Percentiles rank a stretch among this genome's conserved stretches.
These are phyloP conservation scores for Tryphoninae sp. DNA, from an alignment of 2,888 invertebrate species.

Conservation along the genomic window DNA sequence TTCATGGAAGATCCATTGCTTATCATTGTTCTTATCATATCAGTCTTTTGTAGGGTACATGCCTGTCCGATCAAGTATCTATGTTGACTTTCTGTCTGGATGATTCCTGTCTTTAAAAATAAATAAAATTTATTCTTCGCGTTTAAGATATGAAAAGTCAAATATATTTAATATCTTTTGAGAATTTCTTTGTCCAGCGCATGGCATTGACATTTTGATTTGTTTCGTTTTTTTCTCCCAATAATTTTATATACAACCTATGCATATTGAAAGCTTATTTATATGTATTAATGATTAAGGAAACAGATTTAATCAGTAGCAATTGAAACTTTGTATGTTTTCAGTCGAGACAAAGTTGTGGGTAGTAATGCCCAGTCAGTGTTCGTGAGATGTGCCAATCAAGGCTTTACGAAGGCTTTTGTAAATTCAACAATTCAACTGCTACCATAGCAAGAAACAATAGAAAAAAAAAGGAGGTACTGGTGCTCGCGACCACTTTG, in stretches of 20 bases:
- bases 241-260: not conserved
- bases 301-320: not conserved
- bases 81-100: not conserved
- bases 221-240: not conserved
- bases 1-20: conserved; percentile 13
- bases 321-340: conserved; percentile 14
- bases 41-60: not conserved
- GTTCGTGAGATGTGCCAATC: conserved; percentile 76
- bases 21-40: conserved; percentile 5
- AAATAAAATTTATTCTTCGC: not conserved
- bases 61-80: not conserved
- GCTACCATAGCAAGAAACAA: conserved; percentile 35
- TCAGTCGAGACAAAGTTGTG: conserved; percentile 61
- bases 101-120: not conserved
- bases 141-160: not conserved
- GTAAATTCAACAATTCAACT: conserved; percentile 39
- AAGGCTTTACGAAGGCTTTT: conserved; percentile 68
- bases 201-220: not conserved
- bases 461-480: not conserved
- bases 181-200: not conserved
- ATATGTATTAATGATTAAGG: not conserved
- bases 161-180: not conserved
- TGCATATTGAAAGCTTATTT: not conserved
- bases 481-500: conserved; percentile 1
- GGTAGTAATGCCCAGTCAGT: conserved; percentile 74